Conservation (phyloP, 2,113 vertebrate genomes). For the Cyprinodon brontotheroides region DNA sequence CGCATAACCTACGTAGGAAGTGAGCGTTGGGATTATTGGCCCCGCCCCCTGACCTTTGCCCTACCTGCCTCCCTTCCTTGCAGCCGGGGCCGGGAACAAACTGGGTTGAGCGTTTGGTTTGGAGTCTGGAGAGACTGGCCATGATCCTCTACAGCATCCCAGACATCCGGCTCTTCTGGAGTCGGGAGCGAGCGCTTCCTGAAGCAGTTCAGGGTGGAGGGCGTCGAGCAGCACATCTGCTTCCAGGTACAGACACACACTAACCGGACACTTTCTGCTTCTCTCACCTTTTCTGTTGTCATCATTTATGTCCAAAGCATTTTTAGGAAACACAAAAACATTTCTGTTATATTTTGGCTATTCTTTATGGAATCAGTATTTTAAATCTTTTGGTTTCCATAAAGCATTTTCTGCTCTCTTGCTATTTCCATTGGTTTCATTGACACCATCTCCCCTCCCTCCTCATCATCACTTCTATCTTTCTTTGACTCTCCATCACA, state of each 20-base stretch:
- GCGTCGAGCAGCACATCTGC: conserved; percentile 83
- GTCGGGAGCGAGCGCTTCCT: conserved; percentile 90
- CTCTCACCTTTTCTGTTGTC: background rate
- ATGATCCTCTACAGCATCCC: conserved; percentile 93
- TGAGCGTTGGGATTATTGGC: too few relatives aligned
- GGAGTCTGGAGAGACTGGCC: conserved; percentile 91
- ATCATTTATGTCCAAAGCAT: background rate
- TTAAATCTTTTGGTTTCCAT: too few relatives aligned
- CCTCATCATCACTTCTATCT: too few relatives aligned
- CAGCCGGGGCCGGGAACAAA: conserved; percentile 87
- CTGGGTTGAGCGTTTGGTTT: conserved; percentile 95
- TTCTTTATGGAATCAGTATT: too few relatives aligned
- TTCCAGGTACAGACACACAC: conserved; percentile 80
- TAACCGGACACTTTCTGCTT: background rate
- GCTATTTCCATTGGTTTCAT: too few relatives aligned
- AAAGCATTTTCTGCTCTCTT: too few relatives aligned
- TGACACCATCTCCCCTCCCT: too few relatives aligned
- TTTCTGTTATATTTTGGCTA: too few relatives aligned
- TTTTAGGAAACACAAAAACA: too few relatives aligned
- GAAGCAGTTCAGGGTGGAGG: conserved; percentile 84
- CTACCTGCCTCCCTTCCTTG: conserved; percentile 16
- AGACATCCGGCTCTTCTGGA: conserved; percentile 97
- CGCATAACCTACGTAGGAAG: too few relatives aligned
- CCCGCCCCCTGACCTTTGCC: background rate
- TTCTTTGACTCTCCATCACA: accelerated